Conservation (phyloP, 2,888 invertebrate species). For the Ophonus ardosiacus region DNA sequence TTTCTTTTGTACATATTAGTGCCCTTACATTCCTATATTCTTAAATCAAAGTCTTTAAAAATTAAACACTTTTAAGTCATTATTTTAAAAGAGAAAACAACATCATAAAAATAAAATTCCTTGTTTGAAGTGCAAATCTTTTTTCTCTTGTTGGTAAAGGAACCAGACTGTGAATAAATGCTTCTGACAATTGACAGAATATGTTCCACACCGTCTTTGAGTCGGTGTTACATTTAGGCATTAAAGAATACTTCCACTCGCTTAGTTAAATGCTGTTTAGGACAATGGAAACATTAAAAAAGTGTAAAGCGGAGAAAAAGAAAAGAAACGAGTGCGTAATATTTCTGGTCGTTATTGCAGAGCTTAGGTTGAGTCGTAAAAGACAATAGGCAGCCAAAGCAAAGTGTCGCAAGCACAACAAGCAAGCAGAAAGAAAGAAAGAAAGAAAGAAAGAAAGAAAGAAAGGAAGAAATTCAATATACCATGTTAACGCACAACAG, state of each 20-base stretch:
- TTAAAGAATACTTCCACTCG: slow-evolving; percentile 31
- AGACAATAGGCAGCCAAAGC: slow-evolving; percentile 49
- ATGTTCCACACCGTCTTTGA: background rate
- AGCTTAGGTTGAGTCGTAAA: slow-evolving; percentile 47
- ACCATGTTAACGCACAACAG: slow-evolving; percentile 36
- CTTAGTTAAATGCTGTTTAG: slow-evolving; percentile 40
- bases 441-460: background rate
- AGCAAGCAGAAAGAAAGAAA: background rate
- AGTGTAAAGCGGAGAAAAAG: slow-evolving; percentile 18
- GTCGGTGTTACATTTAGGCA: background rate
- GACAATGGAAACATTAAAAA: slow-evolving; percentile 43
- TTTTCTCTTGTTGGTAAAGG: too few relatives aligned
- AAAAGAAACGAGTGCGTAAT: slow-evolving; percentile 42
- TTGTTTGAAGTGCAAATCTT: too few relatives aligned
- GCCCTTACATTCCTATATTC: too few relatives aligned
- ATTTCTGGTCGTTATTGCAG: slow-evolving; percentile 45
- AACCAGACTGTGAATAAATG: too few relatives aligned
- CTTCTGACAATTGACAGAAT: background rate
- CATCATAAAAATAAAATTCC: too few relatives aligned
- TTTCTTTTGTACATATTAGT: too few relatives aligned
- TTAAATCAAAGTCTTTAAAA: too few relatives aligned
- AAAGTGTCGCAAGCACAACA: slow-evolving; percentile 43
- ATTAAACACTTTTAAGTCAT: too few relatives aligned
- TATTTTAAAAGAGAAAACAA: too few relatives aligned
- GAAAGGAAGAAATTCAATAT: slow-evolving; percentile 28